Percentiles rank a stretch among this genome's conserved stretches.
Conservation (phyloP, 2,113 vertebrate genomes). For the Chaetodon auriga region DNA sequence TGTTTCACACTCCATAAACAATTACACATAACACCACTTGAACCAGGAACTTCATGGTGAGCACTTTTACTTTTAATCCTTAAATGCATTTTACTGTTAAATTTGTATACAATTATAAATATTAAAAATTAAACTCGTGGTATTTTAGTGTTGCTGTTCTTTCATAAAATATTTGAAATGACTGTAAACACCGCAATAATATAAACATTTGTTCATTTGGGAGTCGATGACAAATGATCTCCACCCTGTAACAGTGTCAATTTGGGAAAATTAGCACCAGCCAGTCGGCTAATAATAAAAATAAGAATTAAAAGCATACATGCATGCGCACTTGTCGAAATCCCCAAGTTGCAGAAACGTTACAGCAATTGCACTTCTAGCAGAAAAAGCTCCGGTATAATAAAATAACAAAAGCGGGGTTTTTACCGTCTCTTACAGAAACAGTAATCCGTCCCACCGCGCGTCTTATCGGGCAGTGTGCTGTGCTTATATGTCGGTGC, state of each 20-base stretch:
- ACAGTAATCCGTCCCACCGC: constrained; percentile 51
- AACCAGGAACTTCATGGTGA: neutral
- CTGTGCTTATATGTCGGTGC: constrained; percentile 52
- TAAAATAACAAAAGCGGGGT: neutral
- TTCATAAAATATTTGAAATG: neutral
- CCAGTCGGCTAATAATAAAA: neutral
- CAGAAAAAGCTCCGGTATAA: neutral
- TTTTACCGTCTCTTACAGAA: constrained; percentile 24
- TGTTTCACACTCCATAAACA: neutral
- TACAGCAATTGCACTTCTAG: neutral
- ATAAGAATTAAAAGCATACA: neutral
- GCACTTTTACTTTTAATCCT: neutral
- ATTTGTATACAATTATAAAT: neutral
- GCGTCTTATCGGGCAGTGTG: constrained; percentile 45
- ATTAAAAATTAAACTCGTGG: neutral
- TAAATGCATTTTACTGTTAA: neutral
- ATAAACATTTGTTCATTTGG: constrained; percentile 3
- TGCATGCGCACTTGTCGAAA: neutral
- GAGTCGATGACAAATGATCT: constrained; percentile 10
- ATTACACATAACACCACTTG: neutral
- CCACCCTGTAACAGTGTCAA: constrained; percentile 3
- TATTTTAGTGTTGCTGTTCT: neutral
- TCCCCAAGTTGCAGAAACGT: constrained; percentile 30
- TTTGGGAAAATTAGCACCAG: neutral
- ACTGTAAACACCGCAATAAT: neutral